Base-by-base conservation (phyloP, 1,140 invertebrate genomes). In the Olivierus martensii region DNA sequence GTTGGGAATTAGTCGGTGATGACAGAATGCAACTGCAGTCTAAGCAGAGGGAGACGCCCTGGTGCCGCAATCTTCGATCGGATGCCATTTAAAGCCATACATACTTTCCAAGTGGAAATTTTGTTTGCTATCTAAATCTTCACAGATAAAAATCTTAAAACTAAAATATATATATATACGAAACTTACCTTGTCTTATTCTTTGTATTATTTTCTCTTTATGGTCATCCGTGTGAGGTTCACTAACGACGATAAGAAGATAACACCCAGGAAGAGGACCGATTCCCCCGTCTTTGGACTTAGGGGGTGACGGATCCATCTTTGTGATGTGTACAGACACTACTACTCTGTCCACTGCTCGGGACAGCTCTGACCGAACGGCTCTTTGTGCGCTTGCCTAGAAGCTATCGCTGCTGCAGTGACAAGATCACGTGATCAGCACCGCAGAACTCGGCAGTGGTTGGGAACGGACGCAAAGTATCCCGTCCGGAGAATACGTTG, bases 221-320 rank as follows among this genome's bases (percentile, higher is more conserved):
- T 95, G 88, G 71, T 88, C 83, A 65, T 82, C 78, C 52, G 81
- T 84, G 66, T 89, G 81, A 49, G 89, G 88, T 69, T 93, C 88
- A 54, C 86, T 87, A 67, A 94, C 77, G 57, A 95, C 79, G 67
- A 92, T 84, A 60, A 95, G 79, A 55, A 95, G 75, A 68, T 92
- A 92, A 69, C 84, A 87, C 60, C 88, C 88, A 56, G 86, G 53
- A 19, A 36, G 53, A 44, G 53, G 48, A 17, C 37, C 22, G 41
- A 28, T 28, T 28, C 41, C 52, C 53, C 50, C 50, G 41, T 28
- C 28, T 28, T 28, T 28, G 28, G 28, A 28, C 28, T 6, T 9
- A 28, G 28, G 28, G 28, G 28, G 28, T 28, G 28, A 28, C 28
- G 28, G 28, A 6, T 28, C 28, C 28, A 28, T 28, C 4, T 28